A percentile compares a stretch with the other conserved stretches of the same genome.
Evolutionary conservation across 1,140 invertebrate genomes (phyloP).

Genomic region (Calosoma granatense): DNA sequence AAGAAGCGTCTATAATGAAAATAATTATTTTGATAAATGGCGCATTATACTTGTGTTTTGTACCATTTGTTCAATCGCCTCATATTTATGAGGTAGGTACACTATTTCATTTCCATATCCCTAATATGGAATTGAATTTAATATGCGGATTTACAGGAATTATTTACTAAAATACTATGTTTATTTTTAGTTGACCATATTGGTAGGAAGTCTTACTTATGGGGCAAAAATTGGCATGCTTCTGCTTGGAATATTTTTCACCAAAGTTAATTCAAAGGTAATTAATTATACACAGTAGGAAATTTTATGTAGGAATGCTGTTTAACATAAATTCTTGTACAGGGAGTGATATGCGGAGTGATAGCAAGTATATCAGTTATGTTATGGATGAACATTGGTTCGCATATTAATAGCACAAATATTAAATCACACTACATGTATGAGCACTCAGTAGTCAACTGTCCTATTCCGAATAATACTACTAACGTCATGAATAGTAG

Average conservation of each 20-base stretch:
- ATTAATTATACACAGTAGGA: conserved; percentile 38
- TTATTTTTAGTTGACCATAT: conserved; percentile 17
- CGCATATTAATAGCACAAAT: neutral
- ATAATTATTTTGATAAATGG: conserved; percentile 10
- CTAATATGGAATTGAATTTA: too few species aligned
- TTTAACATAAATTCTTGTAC: neutral
- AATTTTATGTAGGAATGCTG: conserved; percentile 8
- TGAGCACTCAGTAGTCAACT: neutral
- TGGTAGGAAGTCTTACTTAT: conserved; percentile 38
- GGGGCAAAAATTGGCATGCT: conserved; percentile 44
- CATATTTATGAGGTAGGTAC: conserved; percentile 25
- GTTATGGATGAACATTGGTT: neutral
- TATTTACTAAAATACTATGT: neutral
- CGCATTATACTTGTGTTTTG: conserved; percentile 35
- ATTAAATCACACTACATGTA: neutral
- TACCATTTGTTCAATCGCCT: conserved; percentile 31
- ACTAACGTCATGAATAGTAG: too few species aligned
- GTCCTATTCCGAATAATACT: neutral
- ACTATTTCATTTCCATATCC: too few species aligned
- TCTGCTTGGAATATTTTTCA: conserved; percentile 40
- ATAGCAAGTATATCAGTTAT: neutral
- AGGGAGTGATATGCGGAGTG: neutral
- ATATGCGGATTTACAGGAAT: conserved; percentile 30
- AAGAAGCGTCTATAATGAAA: conserved; percentile 29
- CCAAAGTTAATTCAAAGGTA: conserved; percentile 39